Evolutionary conservation across 1,140 invertebrate genomes (phyloP), one percentile per base, ranked within the genome.

Genomic region (Pseudomyrmex sp.): DNA sequence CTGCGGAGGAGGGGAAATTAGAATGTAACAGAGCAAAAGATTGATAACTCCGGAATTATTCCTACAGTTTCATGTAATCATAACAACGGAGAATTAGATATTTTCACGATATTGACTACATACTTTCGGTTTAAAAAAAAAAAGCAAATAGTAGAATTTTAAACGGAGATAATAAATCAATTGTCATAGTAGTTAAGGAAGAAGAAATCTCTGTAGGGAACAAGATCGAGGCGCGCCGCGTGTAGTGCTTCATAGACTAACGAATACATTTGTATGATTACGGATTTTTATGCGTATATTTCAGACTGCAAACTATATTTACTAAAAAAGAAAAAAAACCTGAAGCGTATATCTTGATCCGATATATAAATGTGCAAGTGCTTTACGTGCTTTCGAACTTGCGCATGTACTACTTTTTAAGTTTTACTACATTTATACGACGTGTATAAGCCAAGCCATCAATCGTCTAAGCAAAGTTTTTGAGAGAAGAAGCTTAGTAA

Each of bases 371-470:
- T 7, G 35, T 59, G 66, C 54, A 48, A 26, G 70, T 70, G 69
- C 65, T 80, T 80, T 58, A 70, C 54, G 70, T 70, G 76, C 76
- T 80, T 70, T 80, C 44, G 70, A 70, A 80, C 76, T 80, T 70
- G 54, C 54, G 70, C 48, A 61, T 70, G 54, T 59, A 80, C 12
- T 59, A 69, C 65, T 80, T 70, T 59, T 70, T 59, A 23, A 70
- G 48, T 80, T 79, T 80, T 80, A 70, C 59, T 80, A 68, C 48
- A 80, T 59, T 80, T 80, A 48, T 75, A 59, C 18, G 44, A 59
- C 54, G 20, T 70, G 70, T 56, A 54, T 26, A 58, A 56, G 46
- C 50, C 35, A 35, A 35, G 35, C 35, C 35, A 59, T 59, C 12
- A 54, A 9, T 72, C 54, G 20, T 72, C 54, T 70, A 61, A 80